Base-by-base conservation (phyloP, 2,888 invertebrate species). In the Phengaris arion region DNA sequence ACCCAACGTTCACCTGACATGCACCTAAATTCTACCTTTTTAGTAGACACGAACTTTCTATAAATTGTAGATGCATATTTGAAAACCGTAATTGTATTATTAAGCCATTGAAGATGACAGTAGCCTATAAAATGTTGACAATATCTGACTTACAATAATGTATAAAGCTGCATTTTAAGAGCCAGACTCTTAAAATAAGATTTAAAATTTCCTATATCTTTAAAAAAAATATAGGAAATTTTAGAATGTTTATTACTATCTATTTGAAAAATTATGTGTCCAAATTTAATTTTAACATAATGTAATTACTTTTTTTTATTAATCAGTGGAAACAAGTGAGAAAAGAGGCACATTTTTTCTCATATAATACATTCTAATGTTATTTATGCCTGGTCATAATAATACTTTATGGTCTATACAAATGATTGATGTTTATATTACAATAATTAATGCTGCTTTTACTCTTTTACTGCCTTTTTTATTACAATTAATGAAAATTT, bases 391-490 rank as follows among this genome's bases (percentile, higher is more conserved):
- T 12, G 35, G 35, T 64, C 64, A 64, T 64, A 64, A 45, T 12
- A 64, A 64, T 12, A 64, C 13, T 64, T 64, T 64, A 64, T 64
- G 64, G 64, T 64, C 35, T 45, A 64, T 64, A 64, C 64, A 64
- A 45, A 45, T 64, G 35, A 6, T 64, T 64, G 6, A 64, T 45
- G 35, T 64, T 13, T 12, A 64, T 64, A 64, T 64, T 45, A 35
- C 64, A 45, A 45, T 64, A 64, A 64, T 64, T 64, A 35, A 64
- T 64, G 6, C 7, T 64, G 13, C 12, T 45, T 64, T 64, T 45
- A 64, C 64, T 64, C 64, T 64, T 64, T 64, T 64, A 64, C 35
- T 64, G 13, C 64, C 59, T 64, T 64, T 59, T 64, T 64, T 35
- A 64, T 64, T 45, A 12, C 64, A 45, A 64, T 45, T 64, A 35